phyloP scores from a whole-genome alignment of 2,797 vertebrate genomes.

The Coranthus polyacanthus region DNA sequence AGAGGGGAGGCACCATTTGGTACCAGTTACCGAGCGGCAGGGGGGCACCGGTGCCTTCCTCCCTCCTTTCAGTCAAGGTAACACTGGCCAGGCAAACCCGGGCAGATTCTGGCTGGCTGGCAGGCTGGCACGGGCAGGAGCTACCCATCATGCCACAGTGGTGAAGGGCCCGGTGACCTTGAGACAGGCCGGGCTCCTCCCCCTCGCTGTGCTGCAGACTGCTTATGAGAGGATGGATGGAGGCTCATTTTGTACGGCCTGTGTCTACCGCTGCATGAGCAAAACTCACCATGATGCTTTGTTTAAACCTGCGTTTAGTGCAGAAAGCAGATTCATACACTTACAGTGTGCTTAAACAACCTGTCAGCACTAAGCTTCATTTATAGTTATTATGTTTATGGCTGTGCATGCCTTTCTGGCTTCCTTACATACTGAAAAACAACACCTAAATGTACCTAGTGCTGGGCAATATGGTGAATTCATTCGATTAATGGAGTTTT shows the following conservation, averaged over 20 bases:
- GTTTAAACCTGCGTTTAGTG: too few relatives aligned
- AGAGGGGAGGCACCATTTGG: conserved; percentile 84
- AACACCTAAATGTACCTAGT: too few relatives aligned
- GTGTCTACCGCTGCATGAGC: not conserved
- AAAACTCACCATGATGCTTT: too few relatives aligned
- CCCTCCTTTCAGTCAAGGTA: conserved; percentile 67
- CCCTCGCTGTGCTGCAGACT: conserved; percentile 60
- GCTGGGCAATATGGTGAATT: too few relatives aligned
- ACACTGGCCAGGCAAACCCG: conserved; percentile 32
- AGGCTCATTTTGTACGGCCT: conserved; percentile 13
- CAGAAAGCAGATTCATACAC: too few relatives aligned
- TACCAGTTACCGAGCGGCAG: conserved; percentile 84
- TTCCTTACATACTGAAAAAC: too few relatives aligned
- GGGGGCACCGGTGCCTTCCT: conserved; percentile 55
- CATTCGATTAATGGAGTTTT: too few relatives aligned
- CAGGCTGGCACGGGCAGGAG: conserved; percentile 51
- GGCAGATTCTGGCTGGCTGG: conserved; percentile 56
- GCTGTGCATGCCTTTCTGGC: too few relatives aligned
- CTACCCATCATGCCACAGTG: conserved; percentile 78
- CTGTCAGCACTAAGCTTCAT: too few relatives aligned
- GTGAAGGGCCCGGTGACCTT: conserved; percentile 84
- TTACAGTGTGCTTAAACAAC: too few relatives aligned
- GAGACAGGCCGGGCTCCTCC: conserved; percentile 63
- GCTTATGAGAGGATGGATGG: conserved; percentile 69
- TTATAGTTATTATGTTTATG: too few relatives aligned